Conservation (phyloP, 2,888 invertebrate species). For the Dendrolimus houi region DNA sequence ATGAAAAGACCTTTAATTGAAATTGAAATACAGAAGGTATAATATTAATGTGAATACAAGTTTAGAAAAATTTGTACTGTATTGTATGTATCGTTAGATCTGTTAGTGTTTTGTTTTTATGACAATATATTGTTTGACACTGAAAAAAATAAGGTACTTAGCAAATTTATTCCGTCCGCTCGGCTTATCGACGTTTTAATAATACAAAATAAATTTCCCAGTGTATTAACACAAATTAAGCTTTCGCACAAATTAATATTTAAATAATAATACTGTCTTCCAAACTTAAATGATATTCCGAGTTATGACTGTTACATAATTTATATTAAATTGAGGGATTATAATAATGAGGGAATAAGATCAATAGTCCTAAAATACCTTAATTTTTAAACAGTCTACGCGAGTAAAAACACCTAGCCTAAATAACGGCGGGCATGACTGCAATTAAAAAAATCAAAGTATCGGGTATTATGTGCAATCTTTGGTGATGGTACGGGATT, state of each 20-base stretch:
- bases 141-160: constrained; percentile 28
- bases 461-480: constrained; percentile 92
- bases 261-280: constrained; percentile 42
- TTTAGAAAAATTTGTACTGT: neutral
- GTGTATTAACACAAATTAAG: neutral
- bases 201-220: neutral
- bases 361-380: constrained; percentile 60
- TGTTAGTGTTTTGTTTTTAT: neutral
- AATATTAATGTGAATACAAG: neutral
- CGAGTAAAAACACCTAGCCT: constrained; percentile 45
- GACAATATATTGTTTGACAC: neutral
- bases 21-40: too few relatives aligned
- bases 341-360: constrained; percentile 38
- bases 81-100: too few relatives aligned
- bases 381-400: constrained; percentile 69
- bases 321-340: constrained; percentile 39
- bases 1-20: too few relatives aligned
- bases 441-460: constrained; percentile 77
- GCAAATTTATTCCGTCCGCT: constrained; percentile 68
- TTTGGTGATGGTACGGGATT: constrained; percentile 81
- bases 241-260: neutral
- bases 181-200: neutral
- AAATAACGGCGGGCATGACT: constrained; percentile 54
- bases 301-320: constrained; percentile 20
- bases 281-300: constrained; percentile 45